Conservation (phyloP, 1,140 invertebrate species). For the Euborellia annulipes region DNA sequence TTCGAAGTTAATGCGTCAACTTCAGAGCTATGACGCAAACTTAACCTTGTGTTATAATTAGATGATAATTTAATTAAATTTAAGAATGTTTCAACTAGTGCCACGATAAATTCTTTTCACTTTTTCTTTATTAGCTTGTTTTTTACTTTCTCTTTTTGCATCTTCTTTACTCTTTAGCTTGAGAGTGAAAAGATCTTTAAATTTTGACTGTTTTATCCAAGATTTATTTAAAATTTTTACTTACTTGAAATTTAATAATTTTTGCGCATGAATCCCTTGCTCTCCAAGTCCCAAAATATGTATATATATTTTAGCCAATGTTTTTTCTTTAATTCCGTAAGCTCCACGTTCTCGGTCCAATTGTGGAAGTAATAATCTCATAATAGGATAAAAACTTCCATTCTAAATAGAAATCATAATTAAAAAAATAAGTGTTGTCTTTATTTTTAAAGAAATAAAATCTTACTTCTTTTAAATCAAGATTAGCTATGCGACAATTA, state of each 20-base stretch:
- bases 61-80: too few species aligned
- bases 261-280: constrained; percentile 44
- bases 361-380: constrained; percentile 54
- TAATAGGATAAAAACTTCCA: constrained; percentile 45
- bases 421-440: constrained; percentile 8
- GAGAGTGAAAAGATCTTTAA: too few species aligned
- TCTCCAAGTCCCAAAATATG: constrained; percentile 48
- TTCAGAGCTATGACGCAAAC: too few species aligned
- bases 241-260: constrained; percentile 40
- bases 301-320: constrained; percentile 46
- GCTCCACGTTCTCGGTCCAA: constrained; percentile 43
- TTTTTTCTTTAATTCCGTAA: constrained; percentile 48
- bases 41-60: too few species aligned
- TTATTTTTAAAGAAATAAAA: constrained; percentile 10
- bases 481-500: constrained; percentile 5
- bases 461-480: constrained; percentile 19
- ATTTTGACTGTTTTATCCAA: too few species aligned
- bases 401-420: constrained; percentile 19
- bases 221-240: too few species aligned
- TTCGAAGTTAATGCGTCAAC: too few species aligned
- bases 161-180: too few species aligned
- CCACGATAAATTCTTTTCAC: too few species aligned
- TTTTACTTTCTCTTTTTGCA: too few species aligned
- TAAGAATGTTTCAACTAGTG: too few species aligned
- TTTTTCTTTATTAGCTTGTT: too few species aligned